Conservation (phyloP, 1,140 invertebrate species). For the Tyrophagus putrescentiae region DNA sequence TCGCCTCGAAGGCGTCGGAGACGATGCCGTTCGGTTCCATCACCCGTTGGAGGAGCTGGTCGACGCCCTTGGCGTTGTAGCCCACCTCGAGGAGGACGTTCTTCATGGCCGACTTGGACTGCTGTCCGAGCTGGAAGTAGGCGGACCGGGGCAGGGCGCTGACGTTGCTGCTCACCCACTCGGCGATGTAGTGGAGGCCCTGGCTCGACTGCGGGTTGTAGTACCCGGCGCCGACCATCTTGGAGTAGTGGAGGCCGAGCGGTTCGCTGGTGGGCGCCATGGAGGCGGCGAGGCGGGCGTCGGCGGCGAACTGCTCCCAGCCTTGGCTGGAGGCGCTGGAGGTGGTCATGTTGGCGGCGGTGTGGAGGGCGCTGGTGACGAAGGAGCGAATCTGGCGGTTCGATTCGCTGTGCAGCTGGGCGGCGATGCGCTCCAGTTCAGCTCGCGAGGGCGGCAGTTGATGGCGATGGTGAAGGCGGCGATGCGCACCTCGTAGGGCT, state of each 20-base stretch:
- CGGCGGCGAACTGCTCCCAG: conserved; percentile 13
- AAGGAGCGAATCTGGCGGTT: conserved; percentile 25
- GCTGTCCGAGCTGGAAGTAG: conserved; percentile 14
- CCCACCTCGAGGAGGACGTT: conserved; percentile 15
- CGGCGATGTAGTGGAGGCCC: conserved; percentile 13
- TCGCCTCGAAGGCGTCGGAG: background rate
- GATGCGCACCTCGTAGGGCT: conserved; percentile 26
- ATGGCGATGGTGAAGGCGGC: conserved; percentile 26
- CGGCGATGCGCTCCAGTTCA: conserved; percentile 25
- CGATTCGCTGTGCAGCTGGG: conserved; percentile 20
- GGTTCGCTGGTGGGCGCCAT: conserved; percentile 8
- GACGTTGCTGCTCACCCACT: conserved; percentile 20
- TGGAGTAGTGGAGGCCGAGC: conserved; percentile 18
- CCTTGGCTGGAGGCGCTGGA: too few species aligned
- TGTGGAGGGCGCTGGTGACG: conserved; percentile 22
- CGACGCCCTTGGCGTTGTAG: conserved; percentile 23
- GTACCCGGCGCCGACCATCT: conserved; percentile 10
- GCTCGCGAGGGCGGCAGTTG: conserved; percentile 20
- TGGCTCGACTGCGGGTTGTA: conserved; percentile 19
- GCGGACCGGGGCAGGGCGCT: conserved; percentile 18
- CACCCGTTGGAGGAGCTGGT: conserved; percentile 15
- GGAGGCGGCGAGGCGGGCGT: conserved; percentile 10
- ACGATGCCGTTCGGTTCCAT: conserved; percentile 12
- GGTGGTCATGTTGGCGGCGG: conserved; percentile 19
- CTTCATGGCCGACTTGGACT: conserved; percentile 3